These are phyloP conservation scores for Xiphorhynchus elegans DNA, from an alignment of 2,113 vertebrate species.

Conservation along the genomic window DNA sequence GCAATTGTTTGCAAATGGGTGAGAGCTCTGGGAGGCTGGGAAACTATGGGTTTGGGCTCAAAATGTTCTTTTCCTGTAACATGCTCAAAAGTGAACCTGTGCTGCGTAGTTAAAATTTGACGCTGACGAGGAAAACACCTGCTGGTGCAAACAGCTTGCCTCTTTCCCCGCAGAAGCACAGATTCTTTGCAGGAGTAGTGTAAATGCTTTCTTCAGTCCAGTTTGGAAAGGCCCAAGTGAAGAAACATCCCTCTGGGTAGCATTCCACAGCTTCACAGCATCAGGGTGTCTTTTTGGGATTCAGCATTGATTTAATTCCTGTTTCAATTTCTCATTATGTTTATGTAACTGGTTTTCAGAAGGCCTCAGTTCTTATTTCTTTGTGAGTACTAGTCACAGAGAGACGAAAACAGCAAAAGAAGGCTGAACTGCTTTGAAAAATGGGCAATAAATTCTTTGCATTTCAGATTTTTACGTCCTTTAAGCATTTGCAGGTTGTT, in stretches of 20 bases:
- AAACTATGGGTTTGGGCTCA: constrained; percentile 1
- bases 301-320: neutral
- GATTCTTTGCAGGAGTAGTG: neutral
- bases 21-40: constrained; percentile 26
- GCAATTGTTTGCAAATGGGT: constrained; percentile 67
- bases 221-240: neutral
- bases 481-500: neutral
- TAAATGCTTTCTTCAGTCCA: neutral
- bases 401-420: neutral
- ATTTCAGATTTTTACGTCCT: neutral
- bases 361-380: neutral
- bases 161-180: neutral
- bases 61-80: constrained; percentile 19
- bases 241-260: neutral
- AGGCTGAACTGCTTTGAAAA: neutral
- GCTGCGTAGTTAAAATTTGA: neutral
- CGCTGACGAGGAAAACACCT: constrained; percentile 2
- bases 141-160: neutral
- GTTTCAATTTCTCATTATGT: neutral
- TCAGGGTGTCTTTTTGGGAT: neutral
- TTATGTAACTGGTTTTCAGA: constrained; percentile 6
- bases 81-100: neutral
- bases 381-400: neutral
- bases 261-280: neutral
- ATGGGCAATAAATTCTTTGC: neutral